Base-by-base conservation (phyloP, 92 coral and sea anemone genomes). In the Chrysogorgia sp. region DNA sequence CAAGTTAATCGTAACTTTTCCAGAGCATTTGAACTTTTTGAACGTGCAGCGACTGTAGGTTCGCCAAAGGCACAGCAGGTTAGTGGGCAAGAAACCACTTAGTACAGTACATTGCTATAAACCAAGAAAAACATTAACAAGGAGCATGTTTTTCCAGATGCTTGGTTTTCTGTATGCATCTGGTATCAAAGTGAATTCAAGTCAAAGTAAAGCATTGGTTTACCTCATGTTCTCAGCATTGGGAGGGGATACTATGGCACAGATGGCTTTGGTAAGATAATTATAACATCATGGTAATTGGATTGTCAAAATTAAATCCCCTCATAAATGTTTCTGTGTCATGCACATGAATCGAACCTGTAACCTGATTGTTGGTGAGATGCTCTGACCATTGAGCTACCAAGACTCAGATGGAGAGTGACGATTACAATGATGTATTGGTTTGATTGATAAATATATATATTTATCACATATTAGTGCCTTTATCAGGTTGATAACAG, bases 1-100 rank as follows among this genome's bases (percentile, higher is more conserved):
- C 87, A 83, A 33, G 85, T 96, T 21, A 87, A 88, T 64, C 91
- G 90, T 13, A 96, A 96, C 71, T 85, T 96, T 66, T 57, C 96
- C 43, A 96, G 84, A 79, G 99, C 99, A 25, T 79, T 78, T 35
- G 91, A 92, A 66, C 81, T 92, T 56, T 89, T 96, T 60, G 60
- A 52, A 48, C 74, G 75, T 41, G 65, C 92, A 21, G 96, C 99
- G 35, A 76, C 79, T 67, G 83, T 68, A 10, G 99, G 99, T 15
- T 96, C 92, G 3, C 92, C 99, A 12, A 93, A 86, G 2, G 99
- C 91, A 40, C 99, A 96, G 57, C 99, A 96, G 92, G 99, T 96
- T 83, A 17, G 68, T 57, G 53, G 53, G 15, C 53, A 2, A 47
- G 53, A 37, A 37, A 12, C 6, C 5, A 37, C 43, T 37, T 37